These are phyloP conservation scores for Sciurus niger DNA, from an alignment of 2,113 vertebrate species.

Conservation along the genomic window DNA sequence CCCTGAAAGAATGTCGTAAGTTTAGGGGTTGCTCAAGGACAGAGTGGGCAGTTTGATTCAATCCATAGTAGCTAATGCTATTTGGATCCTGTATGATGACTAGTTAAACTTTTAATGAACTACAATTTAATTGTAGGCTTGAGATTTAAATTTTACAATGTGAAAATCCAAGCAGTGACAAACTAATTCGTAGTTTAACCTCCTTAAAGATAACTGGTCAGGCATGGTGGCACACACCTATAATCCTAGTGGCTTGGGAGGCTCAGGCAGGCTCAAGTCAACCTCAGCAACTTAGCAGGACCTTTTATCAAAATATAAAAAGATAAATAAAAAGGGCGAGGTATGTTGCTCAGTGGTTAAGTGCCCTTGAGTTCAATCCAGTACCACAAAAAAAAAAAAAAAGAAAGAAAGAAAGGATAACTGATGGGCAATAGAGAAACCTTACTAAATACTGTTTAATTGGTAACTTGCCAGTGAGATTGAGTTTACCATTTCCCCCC, in stretches of 20 bases:
- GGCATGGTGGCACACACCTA: too few species aligned
- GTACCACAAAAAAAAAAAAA: too few species aligned
- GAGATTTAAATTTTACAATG: background rate
- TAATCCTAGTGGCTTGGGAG: too few species aligned
- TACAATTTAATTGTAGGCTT: background rate
- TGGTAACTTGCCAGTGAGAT: background rate
- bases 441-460: background rate
- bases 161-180: background rate
- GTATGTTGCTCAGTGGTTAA: too few species aligned
- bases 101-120: background rate
- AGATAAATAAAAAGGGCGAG: too few species aligned
- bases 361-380: too few species aligned
- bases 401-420: too few species aligned
- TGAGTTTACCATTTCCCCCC: background rate
- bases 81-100: background rate
- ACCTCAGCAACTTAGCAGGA: too few species aligned
- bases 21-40: conserved; percentile 60
- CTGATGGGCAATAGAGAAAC: background rate
- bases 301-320: too few species aligned
- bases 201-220: background rate
- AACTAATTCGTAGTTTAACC: background rate
- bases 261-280: too few species aligned
- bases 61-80: background rate
- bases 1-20: conserved; percentile 97
- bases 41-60: background rate